Conservation (phyloP, 2,113 vertebrate genomes). For the Prochilodus magdalenae region DNA sequence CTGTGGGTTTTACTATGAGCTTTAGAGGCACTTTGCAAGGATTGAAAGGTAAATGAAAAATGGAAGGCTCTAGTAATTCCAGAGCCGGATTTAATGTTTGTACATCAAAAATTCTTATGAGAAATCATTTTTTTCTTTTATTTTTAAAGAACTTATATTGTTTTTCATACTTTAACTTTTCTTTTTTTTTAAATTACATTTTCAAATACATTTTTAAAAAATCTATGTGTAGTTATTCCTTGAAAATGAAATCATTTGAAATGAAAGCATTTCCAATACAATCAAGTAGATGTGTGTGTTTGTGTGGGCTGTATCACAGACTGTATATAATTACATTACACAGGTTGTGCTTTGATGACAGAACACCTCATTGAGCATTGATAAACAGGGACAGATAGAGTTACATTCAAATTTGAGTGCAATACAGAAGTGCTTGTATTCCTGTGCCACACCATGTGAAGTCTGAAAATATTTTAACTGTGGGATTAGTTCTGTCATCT, state of each 20-base stretch:
- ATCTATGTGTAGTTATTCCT: too few relatives aligned
- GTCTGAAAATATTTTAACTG: background rate
- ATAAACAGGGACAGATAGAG: background rate
- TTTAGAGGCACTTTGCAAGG: background rate
- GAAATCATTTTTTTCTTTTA: too few relatives aligned
- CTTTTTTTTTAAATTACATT: too few relatives aligned
- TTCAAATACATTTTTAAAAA: too few relatives aligned
- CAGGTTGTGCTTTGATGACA: background rate
- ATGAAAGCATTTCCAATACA: too few relatives aligned
- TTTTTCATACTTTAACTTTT: too few relatives aligned
- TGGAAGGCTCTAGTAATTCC: background rate
- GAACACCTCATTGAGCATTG: background rate
- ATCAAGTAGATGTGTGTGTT: background rate
- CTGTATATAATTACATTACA: background rate
- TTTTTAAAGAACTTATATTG: background rate
- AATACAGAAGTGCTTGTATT: background rate
- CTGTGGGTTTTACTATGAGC: background rate
- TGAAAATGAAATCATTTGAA: too few relatives aligned
- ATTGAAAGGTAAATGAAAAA: background rate
- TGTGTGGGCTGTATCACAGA: background rate
- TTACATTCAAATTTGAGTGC: background rate
- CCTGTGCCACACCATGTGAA: background rate
- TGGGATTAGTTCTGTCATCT: background rate
- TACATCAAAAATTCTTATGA: too few relatives aligned
- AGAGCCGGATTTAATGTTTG: slow-evolving; percentile 3